phyloP scores from a whole-genome alignment of 2,113 vertebrate genomes.

The Merops nubicus region DNA sequence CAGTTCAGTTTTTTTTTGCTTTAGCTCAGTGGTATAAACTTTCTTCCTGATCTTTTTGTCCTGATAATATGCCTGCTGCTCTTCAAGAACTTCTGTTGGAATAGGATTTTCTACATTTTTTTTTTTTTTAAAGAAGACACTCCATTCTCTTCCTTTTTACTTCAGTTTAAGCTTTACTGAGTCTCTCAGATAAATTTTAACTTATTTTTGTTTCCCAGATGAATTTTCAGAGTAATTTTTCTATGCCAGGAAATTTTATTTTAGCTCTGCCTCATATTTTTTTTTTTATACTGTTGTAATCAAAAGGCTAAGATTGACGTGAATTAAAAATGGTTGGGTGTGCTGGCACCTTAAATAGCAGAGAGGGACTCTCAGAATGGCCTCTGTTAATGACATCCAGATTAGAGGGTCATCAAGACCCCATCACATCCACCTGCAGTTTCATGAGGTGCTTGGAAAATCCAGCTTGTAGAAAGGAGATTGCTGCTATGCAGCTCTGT shows the following conservation, averaged over 20 bases:
- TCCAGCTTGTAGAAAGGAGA: not conserved
- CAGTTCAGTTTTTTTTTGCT: not conserved
- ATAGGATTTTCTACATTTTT: not conserved
- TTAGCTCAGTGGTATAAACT: not conserved
- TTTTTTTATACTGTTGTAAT: not conserved
- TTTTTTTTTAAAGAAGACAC: not conserved
- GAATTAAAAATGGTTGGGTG: not conserved
- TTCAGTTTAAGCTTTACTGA: not conserved
- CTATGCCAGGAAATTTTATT: not conserved
- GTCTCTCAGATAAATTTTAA: not conserved
- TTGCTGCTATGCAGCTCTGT: not conserved
- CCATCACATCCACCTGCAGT: conserved; percentile 11
- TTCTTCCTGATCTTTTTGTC: not conserved
- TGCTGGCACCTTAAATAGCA: not conserved
- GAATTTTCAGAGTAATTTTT: not conserved
- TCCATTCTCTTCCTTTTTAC: not conserved
- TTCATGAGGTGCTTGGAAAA: conserved; percentile 16
- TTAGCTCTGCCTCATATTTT: not conserved
- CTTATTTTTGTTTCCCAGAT: not conserved
- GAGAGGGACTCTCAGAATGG: not conserved
- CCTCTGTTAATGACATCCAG: not conserved
- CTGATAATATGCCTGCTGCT: not conserved
- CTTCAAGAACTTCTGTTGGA: not conserved
- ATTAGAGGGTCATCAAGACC: not conserved
- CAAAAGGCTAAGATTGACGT: not conserved